phyloP scores from a whole-genome alignment of 1,140 invertebrate genomes.

The Chelonus insularis region DNA sequence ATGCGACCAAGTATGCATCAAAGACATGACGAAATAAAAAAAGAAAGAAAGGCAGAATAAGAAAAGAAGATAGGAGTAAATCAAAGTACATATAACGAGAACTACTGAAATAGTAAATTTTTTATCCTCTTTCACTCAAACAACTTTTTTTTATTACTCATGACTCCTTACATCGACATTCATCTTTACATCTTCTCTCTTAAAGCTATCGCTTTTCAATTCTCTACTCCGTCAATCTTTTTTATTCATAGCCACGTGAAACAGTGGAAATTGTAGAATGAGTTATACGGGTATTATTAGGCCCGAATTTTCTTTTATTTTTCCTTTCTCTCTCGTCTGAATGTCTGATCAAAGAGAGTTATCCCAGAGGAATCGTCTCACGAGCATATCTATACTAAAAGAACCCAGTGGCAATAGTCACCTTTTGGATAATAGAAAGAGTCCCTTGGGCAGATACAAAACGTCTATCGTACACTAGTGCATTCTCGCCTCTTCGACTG shows the following conservation, averaged over 20 bases:
- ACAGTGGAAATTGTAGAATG: constrained; percentile 14
- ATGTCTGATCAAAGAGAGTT: constrained; percentile 28
- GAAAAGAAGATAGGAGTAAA: constrained; percentile 38
- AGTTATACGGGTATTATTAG: constrained; percentile 21
- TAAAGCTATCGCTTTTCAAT: not conserved
- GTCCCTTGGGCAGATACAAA: constrained; percentile 18
- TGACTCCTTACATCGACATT: not conserved
- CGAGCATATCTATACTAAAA: constrained; percentile 12
- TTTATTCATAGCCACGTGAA: not conserved
- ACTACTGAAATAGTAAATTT: constrained; percentile 32
- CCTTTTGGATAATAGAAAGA: constrained; percentile 21
- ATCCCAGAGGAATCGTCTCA: constrained; percentile 8
- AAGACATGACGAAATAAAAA: constrained; percentile 26
- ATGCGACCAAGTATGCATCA: constrained; percentile 40
- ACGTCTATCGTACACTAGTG: constrained; percentile 14
- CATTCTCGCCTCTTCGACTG: not conserved
- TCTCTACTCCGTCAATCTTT: not conserved
- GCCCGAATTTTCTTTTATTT: not conserved
- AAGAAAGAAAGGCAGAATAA: not conserved
- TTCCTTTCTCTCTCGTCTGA: constrained; percentile 14
- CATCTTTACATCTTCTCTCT: constrained; percentile 2
- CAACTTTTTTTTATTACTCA: not conserved
- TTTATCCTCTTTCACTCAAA: not conserved
- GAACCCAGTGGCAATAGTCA: not conserved
- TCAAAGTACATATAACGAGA: constrained; percentile 47